A percentile compares a stretch with the other conserved stretches of the same genome.
Evolutionary conservation across 2,888 invertebrate species (phyloP).

Genomic region (Acronicta aceris): DNA sequence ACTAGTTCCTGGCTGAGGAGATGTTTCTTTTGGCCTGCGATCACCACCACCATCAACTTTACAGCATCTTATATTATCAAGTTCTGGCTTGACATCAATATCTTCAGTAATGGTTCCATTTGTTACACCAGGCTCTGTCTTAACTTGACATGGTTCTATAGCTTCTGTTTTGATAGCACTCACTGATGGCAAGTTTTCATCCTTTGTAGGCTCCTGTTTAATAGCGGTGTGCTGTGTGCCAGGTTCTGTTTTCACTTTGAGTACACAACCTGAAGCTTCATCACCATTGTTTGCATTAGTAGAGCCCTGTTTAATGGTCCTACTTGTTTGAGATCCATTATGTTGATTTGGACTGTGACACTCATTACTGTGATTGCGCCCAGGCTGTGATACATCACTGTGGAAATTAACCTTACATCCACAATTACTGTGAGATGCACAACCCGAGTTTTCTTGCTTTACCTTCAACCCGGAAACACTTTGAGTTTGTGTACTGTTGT

Average conservation of each 20-base stretch:
- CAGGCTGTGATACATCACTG: conserved; percentile 32
- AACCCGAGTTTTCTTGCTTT: conserved; percentile 65
- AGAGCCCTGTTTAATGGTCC: conserved; percentile 48
- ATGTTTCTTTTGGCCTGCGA: conserved; percentile 61
- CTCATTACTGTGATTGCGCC: conserved; percentile 58
- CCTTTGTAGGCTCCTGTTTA: conserved; percentile 68
- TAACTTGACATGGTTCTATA: conserved; percentile 62
- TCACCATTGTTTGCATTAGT: conserved; percentile 53
- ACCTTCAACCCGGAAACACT: conserved; percentile 43
- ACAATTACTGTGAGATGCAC: conserved; percentile 51
- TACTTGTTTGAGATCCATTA: conserved; percentile 62
- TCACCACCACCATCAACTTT: conserved; percentile 70
- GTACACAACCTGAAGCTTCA: conserved; percentile 47
- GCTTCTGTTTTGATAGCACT: conserved; percentile 69
- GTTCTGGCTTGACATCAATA: conserved; percentile 72
- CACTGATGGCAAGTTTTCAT: conserved; percentile 40
- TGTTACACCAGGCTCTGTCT: conserved; percentile 68
- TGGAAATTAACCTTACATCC: conserved; percentile 50
- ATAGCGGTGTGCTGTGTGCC: conserved; percentile 60
- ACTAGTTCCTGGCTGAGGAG: conserved; percentile 82
- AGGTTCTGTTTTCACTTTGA: conserved; percentile 77
- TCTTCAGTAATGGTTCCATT: conserved; percentile 55
- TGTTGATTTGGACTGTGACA: conserved; percentile 62
- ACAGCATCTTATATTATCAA: conserved; percentile 55
- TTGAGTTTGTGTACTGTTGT: conserved; percentile 36